These are phyloP conservation scores for Idaea biselata DNA, from an alignment of 2,888 invertebrate species.

Conservation along the genomic window DNA sequence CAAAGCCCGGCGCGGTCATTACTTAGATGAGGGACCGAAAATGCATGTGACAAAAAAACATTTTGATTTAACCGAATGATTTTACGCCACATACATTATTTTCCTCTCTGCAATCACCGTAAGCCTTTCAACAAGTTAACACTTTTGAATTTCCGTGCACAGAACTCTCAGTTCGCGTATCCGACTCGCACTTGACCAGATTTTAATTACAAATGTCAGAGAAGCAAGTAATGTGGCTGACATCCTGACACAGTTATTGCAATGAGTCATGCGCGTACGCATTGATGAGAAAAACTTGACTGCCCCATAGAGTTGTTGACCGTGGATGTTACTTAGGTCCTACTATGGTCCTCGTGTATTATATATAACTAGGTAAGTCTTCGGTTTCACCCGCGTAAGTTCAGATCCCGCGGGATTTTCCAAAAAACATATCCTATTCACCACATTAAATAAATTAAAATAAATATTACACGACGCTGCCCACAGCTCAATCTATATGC, in stretches of 20 bases:
- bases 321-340: slow-evolving; percentile 19
- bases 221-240: slow-evolving; percentile 27
- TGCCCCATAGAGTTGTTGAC: slow-evolving; percentile 21
- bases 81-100: no score
- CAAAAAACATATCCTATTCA: no score
- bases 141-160: neutral
- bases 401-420: no score
- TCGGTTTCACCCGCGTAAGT: slow-evolving; percentile 10
- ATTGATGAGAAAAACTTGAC: slow-evolving; percentile 37
- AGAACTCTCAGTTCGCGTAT: neutral
- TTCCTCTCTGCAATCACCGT: no score
- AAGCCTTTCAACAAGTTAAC: no score
- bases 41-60: no score
- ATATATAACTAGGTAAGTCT: neutral
- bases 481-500: no score
- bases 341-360: neutral
- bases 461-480: no score
- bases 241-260: slow-evolving; percentile 40
- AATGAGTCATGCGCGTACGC: slow-evolving; percentile 34
- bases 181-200: neutral
- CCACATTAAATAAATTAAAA: no score
- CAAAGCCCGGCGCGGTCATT: no score
- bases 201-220: slow-evolving; percentile 28
- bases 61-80: no score
- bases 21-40: no score